Base-by-base conservation (phyloP, 2,888 invertebrate genomes). In the Neoitamus cyanurus region DNA sequence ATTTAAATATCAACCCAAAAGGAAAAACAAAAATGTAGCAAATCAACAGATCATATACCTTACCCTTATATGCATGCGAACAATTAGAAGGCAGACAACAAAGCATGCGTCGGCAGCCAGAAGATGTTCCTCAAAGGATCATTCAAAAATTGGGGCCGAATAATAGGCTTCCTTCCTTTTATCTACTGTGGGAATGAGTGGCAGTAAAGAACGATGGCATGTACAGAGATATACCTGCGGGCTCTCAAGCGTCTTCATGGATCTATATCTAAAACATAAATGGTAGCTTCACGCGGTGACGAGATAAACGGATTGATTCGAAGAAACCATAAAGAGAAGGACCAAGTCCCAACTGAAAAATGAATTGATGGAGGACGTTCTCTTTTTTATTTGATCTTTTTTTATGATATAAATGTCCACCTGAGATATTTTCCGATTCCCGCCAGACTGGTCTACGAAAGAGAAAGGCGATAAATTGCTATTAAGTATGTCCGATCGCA, bases 401-500 rank as follows among this genome's bases (percentile, higher is more conserved):
- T n/a, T 15, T 1, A 9, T 15, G 13, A 37, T 37, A 37, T 75
- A 15, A 25, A 75, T 37, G 3, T 42, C 75, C 42, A 48, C 20
- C 20, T 58, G 58, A 58, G 58, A 58, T 9, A 58, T 58, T 20
- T 58, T 58, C 20, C 6, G 13, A 30, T 2, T 25, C 28, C 30
- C 25, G 28, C 25, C 75, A 75, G 42, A 37, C 75, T 30, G 20
- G 20, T 25, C 42, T 37, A 75, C 20, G 42, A 75, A 75, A 42
- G 75, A 75, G 75, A 75, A 75, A 75, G 75, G 75, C 75, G 28
- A 75, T 75, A 75, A 75, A 75, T 75, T 75, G 75, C 37, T 75
- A 25, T 75, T 75, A 36, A 75, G 37, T 75, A 75, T 42, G 36
- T 25, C 42, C 28, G 28, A 75, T 37, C 5, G 25, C 4, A 0